Evolutionary conservation across 2,888 invertebrate genomes (phyloP).

Genomic region (Pachydiplax longipennis): DNA sequence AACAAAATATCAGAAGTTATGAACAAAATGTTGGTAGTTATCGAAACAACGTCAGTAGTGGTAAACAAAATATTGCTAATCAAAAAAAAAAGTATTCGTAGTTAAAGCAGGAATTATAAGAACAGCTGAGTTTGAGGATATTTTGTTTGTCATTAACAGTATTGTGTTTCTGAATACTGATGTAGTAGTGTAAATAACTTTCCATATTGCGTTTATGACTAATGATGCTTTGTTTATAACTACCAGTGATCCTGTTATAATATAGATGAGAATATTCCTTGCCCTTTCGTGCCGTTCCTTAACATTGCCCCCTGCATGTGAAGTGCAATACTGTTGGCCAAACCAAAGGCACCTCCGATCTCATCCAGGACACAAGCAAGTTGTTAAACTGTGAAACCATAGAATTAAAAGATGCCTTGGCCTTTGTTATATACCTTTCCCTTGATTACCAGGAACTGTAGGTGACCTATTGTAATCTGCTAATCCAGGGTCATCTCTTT

Average conservation of each 20-base stretch:
- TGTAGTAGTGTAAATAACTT: too few species aligned
- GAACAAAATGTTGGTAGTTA: too few species aligned
- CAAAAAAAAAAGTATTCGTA: too few species aligned
- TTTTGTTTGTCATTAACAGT: too few species aligned
- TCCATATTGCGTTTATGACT: too few species aligned
- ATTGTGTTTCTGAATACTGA: too few species aligned
- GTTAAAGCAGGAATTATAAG: too few species aligned
- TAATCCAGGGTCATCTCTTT: neutral
- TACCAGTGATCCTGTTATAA: too few species aligned
- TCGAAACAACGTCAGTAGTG: too few species aligned
- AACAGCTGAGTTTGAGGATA: neutral
- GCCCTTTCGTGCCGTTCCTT: conserved; percentile 21
- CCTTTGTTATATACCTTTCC: neutral
- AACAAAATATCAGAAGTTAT: too few species aligned
- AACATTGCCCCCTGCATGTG: neutral
- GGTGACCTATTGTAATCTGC: neutral
- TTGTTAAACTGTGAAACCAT: neutral
- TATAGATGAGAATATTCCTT: conserved; percentile 7
- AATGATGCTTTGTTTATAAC: too few species aligned
- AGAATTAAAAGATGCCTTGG: neutral
- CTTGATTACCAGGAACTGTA: neutral
- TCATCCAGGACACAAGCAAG: neutral
- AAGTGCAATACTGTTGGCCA: neutral
- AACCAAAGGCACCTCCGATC: neutral
- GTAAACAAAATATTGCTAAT: too few species aligned